Evolutionary conservation across 2,888 invertebrate species (phyloP).

Genomic region (Protonemura montana): DNA sequence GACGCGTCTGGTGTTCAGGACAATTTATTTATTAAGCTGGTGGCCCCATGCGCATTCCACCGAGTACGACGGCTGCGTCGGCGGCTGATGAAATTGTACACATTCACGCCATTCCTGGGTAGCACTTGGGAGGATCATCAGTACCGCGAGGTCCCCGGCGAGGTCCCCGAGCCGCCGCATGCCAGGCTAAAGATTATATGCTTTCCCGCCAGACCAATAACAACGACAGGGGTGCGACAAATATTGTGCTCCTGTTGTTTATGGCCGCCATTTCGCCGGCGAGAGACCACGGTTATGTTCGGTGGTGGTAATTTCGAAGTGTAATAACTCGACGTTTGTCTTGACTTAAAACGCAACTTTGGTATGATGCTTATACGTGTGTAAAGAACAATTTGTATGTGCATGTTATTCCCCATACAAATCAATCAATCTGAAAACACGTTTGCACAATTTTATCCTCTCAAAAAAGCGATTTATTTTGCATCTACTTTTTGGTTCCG

Average conservation of each 20-base stretch:
- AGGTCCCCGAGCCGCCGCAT: not conserved
- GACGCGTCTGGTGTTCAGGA: not conserved
- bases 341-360: too few species aligned
- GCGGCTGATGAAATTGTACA: conserved; percentile 46
- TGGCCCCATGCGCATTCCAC: conserved; percentile 33
- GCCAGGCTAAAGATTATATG: conserved; percentile 30
- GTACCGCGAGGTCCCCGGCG: not conserved
- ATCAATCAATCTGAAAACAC: too few species aligned
- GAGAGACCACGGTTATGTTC: too few species aligned
- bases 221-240: conserved; percentile 22
- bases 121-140: not conserved
- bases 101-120: conserved; percentile 48
- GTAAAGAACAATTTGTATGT: too few species aligned
- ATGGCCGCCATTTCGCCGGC: not conserved
- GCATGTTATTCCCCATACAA: too few species aligned
- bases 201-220: not conserved
- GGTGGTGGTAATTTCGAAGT: too few species aligned
- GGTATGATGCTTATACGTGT: too few species aligned
- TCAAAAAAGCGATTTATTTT: too few species aligned
- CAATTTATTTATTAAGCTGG: conserved; percentile 37
- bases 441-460: too few species aligned
- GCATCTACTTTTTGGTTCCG: too few species aligned
- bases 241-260: not conserved
- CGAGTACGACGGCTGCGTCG: conserved; percentile 7
- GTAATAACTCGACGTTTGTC: too few species aligned